phyloP scores from a whole-genome alignment of 2,888 invertebrate species.

The Parnassius orleans region DNA sequence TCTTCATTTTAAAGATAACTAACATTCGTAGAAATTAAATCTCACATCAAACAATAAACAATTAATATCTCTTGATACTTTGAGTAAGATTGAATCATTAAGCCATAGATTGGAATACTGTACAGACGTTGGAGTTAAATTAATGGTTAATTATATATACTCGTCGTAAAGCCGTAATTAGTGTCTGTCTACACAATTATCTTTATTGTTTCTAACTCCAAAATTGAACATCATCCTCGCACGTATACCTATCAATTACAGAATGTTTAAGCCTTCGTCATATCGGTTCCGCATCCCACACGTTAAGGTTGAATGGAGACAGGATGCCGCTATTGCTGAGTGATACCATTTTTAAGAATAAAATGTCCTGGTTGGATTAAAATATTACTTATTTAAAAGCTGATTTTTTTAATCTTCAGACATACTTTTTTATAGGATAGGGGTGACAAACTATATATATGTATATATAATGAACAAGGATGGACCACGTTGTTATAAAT shows the following conservation, averaged over 20 bases:
- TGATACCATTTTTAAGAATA: not conserved
- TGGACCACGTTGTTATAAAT: no score
- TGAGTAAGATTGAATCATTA: slow-evolving; percentile 1
- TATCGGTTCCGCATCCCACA: slow-evolving; percentile 17
- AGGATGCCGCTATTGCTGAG: not conserved
- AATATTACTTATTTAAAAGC: no score
- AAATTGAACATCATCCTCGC: slow-evolving; percentile 11
- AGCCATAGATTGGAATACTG: slow-evolving; percentile 5
- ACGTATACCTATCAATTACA: slow-evolving; percentile 10
- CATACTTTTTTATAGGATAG: no score
- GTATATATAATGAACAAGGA: no score
- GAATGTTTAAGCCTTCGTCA: slow-evolving; percentile 9
- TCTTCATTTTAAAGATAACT: no score
- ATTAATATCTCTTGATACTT: not conserved
- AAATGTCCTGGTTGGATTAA: no score
- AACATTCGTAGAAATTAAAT: no score
- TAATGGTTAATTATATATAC: slow-evolving; percentile 15
- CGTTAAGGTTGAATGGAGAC: not conserved
- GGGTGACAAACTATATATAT: no score
- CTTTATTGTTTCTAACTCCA: slow-evolving; percentile 12
- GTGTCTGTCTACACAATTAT: slow-evolving; percentile 11
- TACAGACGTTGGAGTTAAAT: slow-evolving; percentile 12
- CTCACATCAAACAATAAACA: not conserved
- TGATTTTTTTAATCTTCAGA: no score
- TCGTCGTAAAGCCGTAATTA: slow-evolving; percentile 10